Base-by-base conservation (phyloP, 2,888 invertebrate genomes). In the Andrena marginata region DNA sequence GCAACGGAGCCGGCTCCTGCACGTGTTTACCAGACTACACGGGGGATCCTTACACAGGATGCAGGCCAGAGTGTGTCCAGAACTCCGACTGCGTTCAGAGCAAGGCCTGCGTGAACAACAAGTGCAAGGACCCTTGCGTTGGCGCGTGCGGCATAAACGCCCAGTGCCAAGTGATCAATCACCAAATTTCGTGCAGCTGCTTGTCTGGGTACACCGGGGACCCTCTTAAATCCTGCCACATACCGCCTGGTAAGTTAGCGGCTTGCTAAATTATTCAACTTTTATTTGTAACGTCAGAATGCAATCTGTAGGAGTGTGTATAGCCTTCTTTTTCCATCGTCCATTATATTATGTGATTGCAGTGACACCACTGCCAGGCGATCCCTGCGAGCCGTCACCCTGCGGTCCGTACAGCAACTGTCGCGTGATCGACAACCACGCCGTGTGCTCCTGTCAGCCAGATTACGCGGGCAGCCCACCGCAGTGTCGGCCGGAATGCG, bases 31-130 rank as follows among this genome's bases (percentile, higher is more conserved):
- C 96, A 77, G 97, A 97, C 90, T 98, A 97, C 94, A 97, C 96
- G 90, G 98, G 98, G 70, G 97, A 98, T 95, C 98, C 98, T 1
- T 97, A 98, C 91, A 95, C 97, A 60, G 97, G 97, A 91, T 98
- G 98, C 93, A 95, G 97, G 92, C 98, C 98, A 33, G 98, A 98
- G 95, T 98, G 98, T 93, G 96, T 97, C n/a, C 96, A 97, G 88
- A 98, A 98, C 93, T 96, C 97, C 8, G 98, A 98, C 91, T 98
- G 98, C 94, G 95, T 96, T 6, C 95, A 95, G 91, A 96, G 96
- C 87, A 96, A 96, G 94, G 96, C 98, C 33, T 98, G 98, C 92
- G 95, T 97, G 69, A 97, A 97, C 92, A 97, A 97, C 94, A 97
- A 97, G 95, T 98, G 98, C 93, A 95, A 95, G 90, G 96, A 98